Base-by-base conservation (phyloP, 1,140 invertebrate species). In the Ooceraea biroi region DNA sequence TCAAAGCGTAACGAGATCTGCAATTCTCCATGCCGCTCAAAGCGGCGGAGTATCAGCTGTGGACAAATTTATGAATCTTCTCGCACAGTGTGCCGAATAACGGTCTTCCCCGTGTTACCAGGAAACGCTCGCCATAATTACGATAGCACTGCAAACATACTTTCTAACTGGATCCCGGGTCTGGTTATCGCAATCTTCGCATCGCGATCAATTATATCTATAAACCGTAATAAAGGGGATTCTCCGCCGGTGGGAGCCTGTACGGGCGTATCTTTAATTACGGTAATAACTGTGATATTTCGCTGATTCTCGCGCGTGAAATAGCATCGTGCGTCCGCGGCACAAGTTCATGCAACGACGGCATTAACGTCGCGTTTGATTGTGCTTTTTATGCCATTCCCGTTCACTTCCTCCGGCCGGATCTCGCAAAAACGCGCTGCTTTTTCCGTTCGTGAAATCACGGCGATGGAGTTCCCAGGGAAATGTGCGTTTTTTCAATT, bases 111-210 rank as follows among this genome's bases (percentile, higher is more conserved):
- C 52, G 82, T 41, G 30, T 85, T 88, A 88, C 85, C 85, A 88
- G 86, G 83, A 88, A 88, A 73, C 48, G 55, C 12, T 63, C 50
- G 63, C 68, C 83, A 74, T 88, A 88, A 88, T 88, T 88, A 69
- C 83, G 77, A 85, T 88, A 84, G 69, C 82, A 83, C 87, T 83
- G 77, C 86, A 88, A 88, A 88, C 87, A 88, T 88, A 88, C 87
- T 88, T 88, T 88, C 86, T 88, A 88, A 88, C 86, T 88, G 85
- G 85, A 87, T 84, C 69, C 63, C 19, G 19, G 19, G 25, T 61
- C 48, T 44, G 72, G 19, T 83, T 84, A 78, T 84, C 63, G 60
- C 46, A 68, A 52, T 46, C 44, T 25, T 82, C 52, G 44, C 66
- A 55, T 58, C 27, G 52, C n/a, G 44, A 82, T 82, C 48, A 82